Conservation (phyloP, 2,888 invertebrate species). For the Galeruca laticollis region DNA sequence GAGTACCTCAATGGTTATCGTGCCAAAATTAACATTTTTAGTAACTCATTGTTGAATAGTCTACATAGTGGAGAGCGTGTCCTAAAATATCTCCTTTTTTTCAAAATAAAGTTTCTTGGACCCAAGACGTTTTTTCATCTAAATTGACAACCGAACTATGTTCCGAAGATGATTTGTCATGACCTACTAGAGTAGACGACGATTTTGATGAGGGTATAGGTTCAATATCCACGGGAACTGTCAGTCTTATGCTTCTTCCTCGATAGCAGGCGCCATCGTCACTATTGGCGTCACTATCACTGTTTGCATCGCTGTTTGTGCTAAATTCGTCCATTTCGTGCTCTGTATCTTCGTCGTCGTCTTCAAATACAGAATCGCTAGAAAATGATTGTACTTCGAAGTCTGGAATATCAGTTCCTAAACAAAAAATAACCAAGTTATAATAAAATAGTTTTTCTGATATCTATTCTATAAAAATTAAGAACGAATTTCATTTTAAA, state of each 20-base stretch:
- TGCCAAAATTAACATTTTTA: slow-evolving; percentile 7
- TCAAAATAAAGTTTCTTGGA: slow-evolving; percentile 86
- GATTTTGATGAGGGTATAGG: slow-evolving; percentile 50
- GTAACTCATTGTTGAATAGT: slow-evolving; percentile 18
- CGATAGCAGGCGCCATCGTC: slow-evolving; percentile 57
- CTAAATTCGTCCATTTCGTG: slow-evolving; percentile 84
- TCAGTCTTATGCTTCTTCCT: slow-evolving; percentile 35
- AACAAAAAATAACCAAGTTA: slow-evolving; percentile 61
- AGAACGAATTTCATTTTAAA: too few species aligned
- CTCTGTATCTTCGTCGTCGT: slow-evolving; percentile 77
- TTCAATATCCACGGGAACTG: slow-evolving; percentile 38
- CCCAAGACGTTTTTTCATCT: slow-evolving; percentile 72
- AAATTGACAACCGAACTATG: slow-evolving; percentile 62
- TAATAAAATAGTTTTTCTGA: background rate
- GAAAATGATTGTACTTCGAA: slow-evolving; percentile 78
- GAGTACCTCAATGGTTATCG: slow-evolving; percentile 5
- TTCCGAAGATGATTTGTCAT: slow-evolving; percentile 58
- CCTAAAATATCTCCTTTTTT: slow-evolving; percentile 29
- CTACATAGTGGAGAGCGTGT: slow-evolving; percentile 18
- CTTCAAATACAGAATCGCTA: slow-evolving; percentile 82
- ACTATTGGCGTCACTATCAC: slow-evolving; percentile 79
- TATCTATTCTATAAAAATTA: too few species aligned
- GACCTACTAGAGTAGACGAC: slow-evolving; percentile 54
- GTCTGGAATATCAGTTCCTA: slow-evolving; percentile 73
- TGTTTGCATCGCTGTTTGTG: slow-evolving; percentile 82